Evolutionary conservation across 2,797 vertebrate genomes (phyloP), one percentile per base, ranked within the genome.

Genomic region (Phoxinus dragarum): DNA sequence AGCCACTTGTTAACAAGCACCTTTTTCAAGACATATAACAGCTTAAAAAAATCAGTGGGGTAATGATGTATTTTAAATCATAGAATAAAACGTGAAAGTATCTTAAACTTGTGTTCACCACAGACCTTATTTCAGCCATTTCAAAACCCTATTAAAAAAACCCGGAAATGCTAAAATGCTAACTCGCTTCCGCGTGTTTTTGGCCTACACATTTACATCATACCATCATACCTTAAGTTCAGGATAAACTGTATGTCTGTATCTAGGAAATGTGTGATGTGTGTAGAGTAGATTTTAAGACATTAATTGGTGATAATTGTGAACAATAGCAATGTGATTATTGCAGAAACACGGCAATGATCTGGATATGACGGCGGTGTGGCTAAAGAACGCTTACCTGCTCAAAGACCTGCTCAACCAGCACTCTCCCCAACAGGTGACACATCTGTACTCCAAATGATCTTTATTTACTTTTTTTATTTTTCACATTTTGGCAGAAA

Each of bases 321-420:
- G 5, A 31, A 64, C 12, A 7, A 6, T 66, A 8, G 16, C 61
- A 11, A 14, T 52, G 27, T 52, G 27, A 40, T 59, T 5, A 23
- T 85, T 75, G 16, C 91, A 97, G 96, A 96, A 95, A 90, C 93
- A 95, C 34, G 88, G 87, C 0, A 88, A 73, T 11, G 94, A 96
- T 85, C 72, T 94, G 0, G 89, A 93, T 0, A 86, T 92, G 93
- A 94, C 95, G 1, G 92, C 93, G 0, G 86, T 96, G 87, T 97
- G 95, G 95, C 91, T 97, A 40, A 95, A 94, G 90, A 97, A 96
- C 36, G 71, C 91, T 54, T 94, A 88, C 78, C 84, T 94, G 84
- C 85, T 97, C 56, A 93, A 94, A 14, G 94, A 96, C 90, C 93
- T 96, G 81, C 87, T 96, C 90, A 90, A 66, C 67, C 96, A 96